Evolutionary conservation across 1,140 invertebrate genomes (phyloP), one percentile per base, ranked within the genome.

Genomic region (Calephelis virginiensis): DNA sequence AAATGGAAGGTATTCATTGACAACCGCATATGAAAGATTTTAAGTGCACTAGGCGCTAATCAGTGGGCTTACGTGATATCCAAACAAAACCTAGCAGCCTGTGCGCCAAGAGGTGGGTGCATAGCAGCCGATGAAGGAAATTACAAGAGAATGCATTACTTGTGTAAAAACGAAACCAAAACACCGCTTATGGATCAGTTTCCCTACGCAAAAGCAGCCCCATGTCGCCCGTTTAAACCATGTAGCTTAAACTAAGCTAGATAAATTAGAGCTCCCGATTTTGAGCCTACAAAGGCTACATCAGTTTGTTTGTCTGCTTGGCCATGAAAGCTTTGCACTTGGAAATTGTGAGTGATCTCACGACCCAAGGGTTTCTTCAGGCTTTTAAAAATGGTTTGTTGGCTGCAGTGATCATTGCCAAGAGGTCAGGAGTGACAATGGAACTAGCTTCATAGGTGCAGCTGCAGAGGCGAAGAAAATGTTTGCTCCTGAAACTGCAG

Each of bases 51-150:
- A 14, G 69, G 68, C 13, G 47, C 47, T 14, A 9, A 64, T 37
- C 59, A 74, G 8, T 74, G 69, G 69, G 62, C 67, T n/a, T 65
- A 70, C 45, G 67, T 73, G 8, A 50, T 17, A 0, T 66, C 74
- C 3, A 67, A 63, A 13, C 40, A 70, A n/a, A 73, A 71, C 62
- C 69, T 69, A 11, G 68, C 71, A 13, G 71, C 72, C 59, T 69
- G 63, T 12, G 67, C 71, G 8, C 70, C 69, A 10, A 17, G 71
- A 61, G 68, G 68, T 74, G 12, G 61, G 53, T 13, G 53, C 48
- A 11, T 71, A 69, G 59, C 46, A 70, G 1, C 40, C 59, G 17
- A 53, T 61, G 5, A 68, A 64, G 28, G n/a, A n/a, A 6, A 47
- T 10, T 10, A 17, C 48, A 12, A 17, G 68, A 17, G 66, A 66